A percentile compares a stretch with the other conserved stretches of the same genome.
phyloP scores from a whole-genome alignment of 2,797 vertebrate genomes.

The Agapornis canus region DNA sequence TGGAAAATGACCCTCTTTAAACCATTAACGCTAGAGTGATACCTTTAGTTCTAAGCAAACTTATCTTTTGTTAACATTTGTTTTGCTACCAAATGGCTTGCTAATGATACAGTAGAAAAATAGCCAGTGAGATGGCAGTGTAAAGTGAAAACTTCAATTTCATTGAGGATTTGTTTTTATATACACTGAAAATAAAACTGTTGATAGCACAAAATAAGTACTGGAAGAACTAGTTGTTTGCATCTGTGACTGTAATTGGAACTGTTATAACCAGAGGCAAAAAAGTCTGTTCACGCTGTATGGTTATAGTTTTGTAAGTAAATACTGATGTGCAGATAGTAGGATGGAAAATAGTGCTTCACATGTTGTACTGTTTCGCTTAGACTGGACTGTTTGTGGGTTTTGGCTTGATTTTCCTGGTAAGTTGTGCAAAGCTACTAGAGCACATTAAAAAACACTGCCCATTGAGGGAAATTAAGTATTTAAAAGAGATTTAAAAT shows the following conservation, averaged over 20 bases:
- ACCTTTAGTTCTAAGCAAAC: not conserved
- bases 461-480: not conserved
- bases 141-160: not conserved
- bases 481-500: not conserved
- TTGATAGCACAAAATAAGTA: not conserved
- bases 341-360: not conserved
- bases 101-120: not conserved
- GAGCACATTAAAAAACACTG: not conserved
- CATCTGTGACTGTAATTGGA: not conserved
- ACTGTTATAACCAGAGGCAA: not conserved
- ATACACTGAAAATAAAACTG: not conserved
- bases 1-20: not conserved
- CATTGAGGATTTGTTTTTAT: not conserved
- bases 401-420: not conserved
- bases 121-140: not conserved
- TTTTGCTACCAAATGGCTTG: not conserved
- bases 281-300: not conserved
- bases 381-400: not conserved
- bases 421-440: not conserved
- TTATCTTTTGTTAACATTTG: not conserved
- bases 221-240: not conserved
- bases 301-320: not conserved
- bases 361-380: not conserved
- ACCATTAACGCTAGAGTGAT: not conserved
- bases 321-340: not conserved